These are phyloP conservation scores for Mermis nigrescens DNA, from an alignment of 2,888 invertebrate genomes.

Conservation along the genomic window DNA sequence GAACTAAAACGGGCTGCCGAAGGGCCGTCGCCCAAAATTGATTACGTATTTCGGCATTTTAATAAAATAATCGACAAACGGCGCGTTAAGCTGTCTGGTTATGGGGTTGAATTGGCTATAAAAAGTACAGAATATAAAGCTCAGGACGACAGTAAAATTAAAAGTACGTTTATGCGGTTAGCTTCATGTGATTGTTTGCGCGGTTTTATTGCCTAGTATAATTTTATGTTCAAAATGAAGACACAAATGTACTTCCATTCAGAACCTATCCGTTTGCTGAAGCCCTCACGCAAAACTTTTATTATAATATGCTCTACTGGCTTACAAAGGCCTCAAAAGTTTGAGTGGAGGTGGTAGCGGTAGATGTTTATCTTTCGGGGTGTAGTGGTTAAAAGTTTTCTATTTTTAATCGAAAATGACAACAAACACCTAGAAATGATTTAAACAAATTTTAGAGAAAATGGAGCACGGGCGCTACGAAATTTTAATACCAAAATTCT, in stretches of 20 bases:
- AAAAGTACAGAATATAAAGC: slow-evolving; percentile 93
- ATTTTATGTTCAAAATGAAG: neutral
- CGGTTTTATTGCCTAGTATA: neutral
- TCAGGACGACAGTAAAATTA: slow-evolving; percentile 54
- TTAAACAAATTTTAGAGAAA: too few relatives aligned
- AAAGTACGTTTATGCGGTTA: slow-evolving; percentile 26
- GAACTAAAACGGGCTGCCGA: neutral
- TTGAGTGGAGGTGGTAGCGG: too few relatives aligned
- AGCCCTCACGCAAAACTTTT: neutral
- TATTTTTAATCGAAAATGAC: too few relatives aligned
- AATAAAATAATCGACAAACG: slow-evolving; percentile 43
- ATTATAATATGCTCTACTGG: too few relatives aligned
- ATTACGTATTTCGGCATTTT: slow-evolving; percentile 72
- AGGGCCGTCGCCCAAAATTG: slow-evolving; percentile 39
- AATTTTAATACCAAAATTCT: too few relatives aligned
- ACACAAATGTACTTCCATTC: neutral
- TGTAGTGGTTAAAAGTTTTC: too few relatives aligned
- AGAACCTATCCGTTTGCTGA: neutral
- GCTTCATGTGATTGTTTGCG: neutral
- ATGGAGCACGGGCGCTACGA: too few relatives aligned
- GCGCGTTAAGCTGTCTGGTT: slow-evolving; percentile 67
- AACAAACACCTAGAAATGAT: too few relatives aligned
- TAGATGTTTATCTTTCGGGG: too few relatives aligned
- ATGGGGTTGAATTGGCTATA: slow-evolving; percentile 90
- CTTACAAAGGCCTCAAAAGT: too few relatives aligned